phyloP scores from a whole-genome alignment of 2,113 vertebrate genomes.

The Aplodontia rufa region DNA sequence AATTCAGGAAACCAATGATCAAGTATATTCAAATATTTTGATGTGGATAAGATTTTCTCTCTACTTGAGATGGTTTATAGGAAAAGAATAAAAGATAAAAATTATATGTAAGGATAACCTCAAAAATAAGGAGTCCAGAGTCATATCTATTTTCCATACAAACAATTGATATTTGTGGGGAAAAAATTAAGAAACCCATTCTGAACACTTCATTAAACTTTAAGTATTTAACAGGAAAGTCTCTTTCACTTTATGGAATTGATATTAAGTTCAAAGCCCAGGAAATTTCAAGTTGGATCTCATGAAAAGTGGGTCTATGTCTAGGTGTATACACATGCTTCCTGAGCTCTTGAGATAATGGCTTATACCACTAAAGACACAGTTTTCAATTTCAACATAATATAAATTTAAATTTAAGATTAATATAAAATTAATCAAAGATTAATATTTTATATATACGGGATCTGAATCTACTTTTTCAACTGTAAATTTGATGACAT shows the following conservation, averaged over 20 bases:
- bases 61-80: not conserved
- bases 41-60: not conserved
- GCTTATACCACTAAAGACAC: not conserved
- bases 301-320: not conserved
- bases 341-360: not conserved
- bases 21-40: not conserved
- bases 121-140: not conserved
- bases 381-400: conserved; percentile 7
- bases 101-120: not conserved
- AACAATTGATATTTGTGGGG: not conserved
- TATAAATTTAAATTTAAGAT: too few species aligned
- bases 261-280: not conserved
- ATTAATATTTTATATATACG: not conserved
- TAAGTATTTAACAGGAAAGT: not conserved
- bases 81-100: not conserved
- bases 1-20: not conserved
- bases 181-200: not conserved
- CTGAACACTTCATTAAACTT: not conserved
- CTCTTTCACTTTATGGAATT: not conserved
- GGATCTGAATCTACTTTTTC: not conserved
- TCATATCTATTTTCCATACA: not conserved
- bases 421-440: not conserved
- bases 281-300: not conserved
- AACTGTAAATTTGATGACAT: conserved; percentile 31
- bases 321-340: not conserved